Evolutionary conservation across 2,113 vertebrate genomes (phyloP).

Genomic region (Antechinus stuartii): DNA sequence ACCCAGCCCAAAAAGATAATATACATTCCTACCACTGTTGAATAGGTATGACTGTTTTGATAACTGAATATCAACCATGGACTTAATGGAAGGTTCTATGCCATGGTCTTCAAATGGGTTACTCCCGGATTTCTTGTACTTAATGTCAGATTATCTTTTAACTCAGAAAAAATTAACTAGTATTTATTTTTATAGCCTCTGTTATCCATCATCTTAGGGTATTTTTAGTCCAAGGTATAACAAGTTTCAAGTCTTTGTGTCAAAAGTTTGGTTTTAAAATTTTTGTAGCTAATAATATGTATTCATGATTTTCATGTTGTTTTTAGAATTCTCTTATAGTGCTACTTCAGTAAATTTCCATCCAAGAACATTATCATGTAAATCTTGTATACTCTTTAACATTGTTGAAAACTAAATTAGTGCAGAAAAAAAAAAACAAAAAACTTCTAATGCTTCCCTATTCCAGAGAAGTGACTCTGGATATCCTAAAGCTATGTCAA

Average conservation of each 20-base stretch:
- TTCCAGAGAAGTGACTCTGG: background rate
- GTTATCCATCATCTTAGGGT: background rate
- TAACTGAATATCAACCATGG: background rate
- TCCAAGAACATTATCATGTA: background rate
- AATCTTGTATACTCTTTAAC: background rate
- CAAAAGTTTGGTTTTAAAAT: background rate
- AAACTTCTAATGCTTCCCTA: background rate
- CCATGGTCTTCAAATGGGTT: background rate
- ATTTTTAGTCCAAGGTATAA: background rate
- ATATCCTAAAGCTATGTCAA: background rate
- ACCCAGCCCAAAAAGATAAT: background rate
- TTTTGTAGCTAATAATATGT: background rate
- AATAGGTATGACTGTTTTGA: background rate
- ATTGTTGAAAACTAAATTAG: background rate
- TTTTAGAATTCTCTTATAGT: background rate
- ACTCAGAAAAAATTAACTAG: background rate
- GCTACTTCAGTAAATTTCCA: background rate
- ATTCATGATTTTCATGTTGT: background rate
- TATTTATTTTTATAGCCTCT: background rate
- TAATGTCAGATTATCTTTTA: background rate
- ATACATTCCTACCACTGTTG: background rate
- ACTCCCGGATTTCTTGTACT: background rate
- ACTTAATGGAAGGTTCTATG: background rate
- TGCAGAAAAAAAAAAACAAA: background rate
- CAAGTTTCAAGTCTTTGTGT: background rate